phyloP scores from a whole-genome alignment of 2,797 vertebrate genomes.

The Spinus olivaceus region DNA sequence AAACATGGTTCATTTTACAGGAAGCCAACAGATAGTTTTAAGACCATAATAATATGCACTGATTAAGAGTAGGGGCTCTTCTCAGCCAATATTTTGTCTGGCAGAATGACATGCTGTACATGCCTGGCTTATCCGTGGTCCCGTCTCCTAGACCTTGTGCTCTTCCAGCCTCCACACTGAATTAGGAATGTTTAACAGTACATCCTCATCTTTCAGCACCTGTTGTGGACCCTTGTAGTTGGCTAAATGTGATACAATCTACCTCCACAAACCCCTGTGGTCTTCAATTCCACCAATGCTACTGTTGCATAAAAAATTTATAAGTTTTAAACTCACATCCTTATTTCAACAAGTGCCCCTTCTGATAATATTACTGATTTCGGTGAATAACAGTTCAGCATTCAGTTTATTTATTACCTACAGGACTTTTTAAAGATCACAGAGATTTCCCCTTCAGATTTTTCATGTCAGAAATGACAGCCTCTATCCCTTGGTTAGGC shows the following conservation, averaged over 20 bases:
- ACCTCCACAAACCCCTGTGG: not conserved
- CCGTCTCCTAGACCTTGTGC: not conserved
- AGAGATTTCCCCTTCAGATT: not conserved
- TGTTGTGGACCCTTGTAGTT: not conserved
- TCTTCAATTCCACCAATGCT: not conserved
- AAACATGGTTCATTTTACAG: not conserved
- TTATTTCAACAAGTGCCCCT: not conserved
- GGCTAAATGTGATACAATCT: not conserved
- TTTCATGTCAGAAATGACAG: not conserved
- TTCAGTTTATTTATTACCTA: not conserved
- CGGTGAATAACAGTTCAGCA: not conserved
- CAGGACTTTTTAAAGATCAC: not conserved
- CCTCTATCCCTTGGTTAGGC: not conserved
- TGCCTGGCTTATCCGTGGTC: not conserved
- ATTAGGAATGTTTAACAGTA: not conserved
- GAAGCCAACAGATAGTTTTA: not conserved
- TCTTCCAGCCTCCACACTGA: not conserved
- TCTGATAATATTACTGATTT: not conserved
- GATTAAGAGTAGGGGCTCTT: not conserved
- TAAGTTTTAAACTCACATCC: not conserved
- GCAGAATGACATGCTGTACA: not conserved
- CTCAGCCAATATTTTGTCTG: not conserved
- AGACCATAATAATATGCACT: not conserved
- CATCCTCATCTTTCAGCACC: not conserved
- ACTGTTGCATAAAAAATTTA: not conserved